Evolutionary conservation across 2,797 vertebrate species (phyloP), one percentile per base, ranked within the genome.

Genomic region (Anguilla anguilla): DNA sequence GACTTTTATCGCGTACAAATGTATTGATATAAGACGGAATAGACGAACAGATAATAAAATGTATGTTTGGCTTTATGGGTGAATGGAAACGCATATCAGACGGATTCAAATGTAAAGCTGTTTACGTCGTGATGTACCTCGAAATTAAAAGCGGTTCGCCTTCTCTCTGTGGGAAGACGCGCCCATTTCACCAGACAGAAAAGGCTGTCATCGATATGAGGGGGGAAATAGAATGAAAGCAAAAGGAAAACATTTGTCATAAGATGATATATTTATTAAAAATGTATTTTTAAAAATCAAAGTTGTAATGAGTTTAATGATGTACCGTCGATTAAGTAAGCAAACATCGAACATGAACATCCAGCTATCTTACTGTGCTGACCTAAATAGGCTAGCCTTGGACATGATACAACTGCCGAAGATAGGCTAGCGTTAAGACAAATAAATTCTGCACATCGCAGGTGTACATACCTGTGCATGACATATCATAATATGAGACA

Each of bases 151-250:
- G 31, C 72, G 17, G 17, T 64, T 43, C 13, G 82, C 61, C 53
- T 77, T 61, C 17, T 53, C 39, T 74, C 84, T 85, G 35, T 69
- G 51, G 84, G 74, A 81, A 88, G 87, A 85, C 87, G 69, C 86
- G 74, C 88, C 86, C 85, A 87, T 89, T 86, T 86, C 64, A 51
- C 82, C 82, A 84, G 82, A 85, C 82, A 89, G 74, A 46, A 67
- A 49, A 43, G 49, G 25, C 74, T 43, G 83, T 55, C 67, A 11
- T 22, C 31, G 79, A 86, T 25, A 53, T 31, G 55, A 31, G 67
- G 35, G 74, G 81, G 28, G 35, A 17, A 84, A 86, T 72, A 25
- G 28, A 39, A n/a, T 51, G 17, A 49, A 87, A 46, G 10, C 25
- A 72, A 31, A 57, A 81, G 17, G 79, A 25, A 31, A 86, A 51